Evolutionary conservation across 2,888 invertebrate species (phyloP), one percentile per base, ranked within the genome.

Genomic region (Polymixis flavicincta): DNA sequence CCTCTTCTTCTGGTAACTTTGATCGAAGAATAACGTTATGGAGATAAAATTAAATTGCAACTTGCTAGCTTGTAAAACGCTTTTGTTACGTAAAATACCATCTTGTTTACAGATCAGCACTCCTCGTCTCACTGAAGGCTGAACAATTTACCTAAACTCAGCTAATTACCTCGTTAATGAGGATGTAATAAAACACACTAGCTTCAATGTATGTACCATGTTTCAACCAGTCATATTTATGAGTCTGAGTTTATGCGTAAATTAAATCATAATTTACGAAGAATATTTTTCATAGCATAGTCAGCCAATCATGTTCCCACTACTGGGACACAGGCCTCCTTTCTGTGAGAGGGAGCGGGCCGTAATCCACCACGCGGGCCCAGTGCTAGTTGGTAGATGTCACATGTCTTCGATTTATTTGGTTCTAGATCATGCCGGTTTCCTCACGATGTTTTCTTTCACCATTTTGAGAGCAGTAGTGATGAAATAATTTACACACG

Each of bases 141-240:
- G 88, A 86, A 86, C 87, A 88, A 90, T 92, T 94, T 92, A 91
- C 88, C 88, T 85, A 90, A 90, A 90, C 88, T 85, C 87, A 88
- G 90, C 87, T 94, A 94, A 95, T 95, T 93, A 91, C 81, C 80
- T 90, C 89, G 92, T 92, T 94, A 94, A 95, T 94, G 91, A 94
- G 94, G 94, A 95, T 91, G 92, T 93, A 92, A 91, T 93, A 91
- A 91, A 92, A 90, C 86, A 85, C 84, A 74, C 85, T 77, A 84
- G 85, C 85, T 85, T 87, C 86, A 91, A 89, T 87, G 81, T 77
- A 85, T 78, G 90, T 89, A 84, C 89, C 86, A 83, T 80, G 82
- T 91, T 90, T 80, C 83, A 85, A 74, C 68, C 60, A 54, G 70
- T 82, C 84, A 84, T 64, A 71, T 71, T 76, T 64, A 69, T 65